A percentile compares a stretch with the other conserved stretches of the same genome.
Evolutionary conservation across 2,888 invertebrate species (phyloP).

Genomic region (Cheilosia grossa): DNA sequence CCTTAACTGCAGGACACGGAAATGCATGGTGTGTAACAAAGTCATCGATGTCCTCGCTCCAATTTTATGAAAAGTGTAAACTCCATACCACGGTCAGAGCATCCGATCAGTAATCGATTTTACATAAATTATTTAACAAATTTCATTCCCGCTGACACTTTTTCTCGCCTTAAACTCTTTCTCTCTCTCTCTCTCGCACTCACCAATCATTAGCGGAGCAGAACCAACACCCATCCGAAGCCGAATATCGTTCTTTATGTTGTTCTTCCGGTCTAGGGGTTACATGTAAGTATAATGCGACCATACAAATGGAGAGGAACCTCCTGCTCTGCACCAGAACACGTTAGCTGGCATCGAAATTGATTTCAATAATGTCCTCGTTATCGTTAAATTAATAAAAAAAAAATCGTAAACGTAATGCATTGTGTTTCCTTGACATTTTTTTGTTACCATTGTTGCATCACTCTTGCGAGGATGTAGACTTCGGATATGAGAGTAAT

Average conservation of each 20-base stretch:
- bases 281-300: conserved; percentile 34
- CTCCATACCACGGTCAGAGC: conserved; percentile 46
- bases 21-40: conserved; percentile 52
- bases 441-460: conserved; percentile 3
- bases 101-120: conserved; percentile 60
- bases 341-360: conserved; percentile 54
- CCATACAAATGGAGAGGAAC: conserved; percentile 38
- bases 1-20: conserved; percentile 29
- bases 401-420: conserved; percentile 28
- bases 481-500: conserved; percentile 5
- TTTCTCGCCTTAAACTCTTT: neutral
- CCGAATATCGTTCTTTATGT: conserved; percentile 65
- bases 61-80: conserved; percentile 45
- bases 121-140: conserved; percentile 68
- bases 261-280: conserved; percentile 68
- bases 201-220: conserved; percentile 56
- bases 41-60: conserved; percentile 15
- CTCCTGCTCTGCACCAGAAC: neutral
- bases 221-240: conserved; percentile 4
- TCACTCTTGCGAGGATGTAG: conserved; percentile 7
- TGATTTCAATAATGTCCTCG: conserved; percentile 73
- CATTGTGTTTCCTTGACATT: conserved; percentile 45
- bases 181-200: neutral
- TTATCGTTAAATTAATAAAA: conserved; percentile 73
- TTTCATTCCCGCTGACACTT: conserved; percentile 51